These are phyloP conservation scores for Liodrosophila aerea DNA, from an alignment of 2,888 invertebrate genomes.

Conservation along the genomic window DNA sequence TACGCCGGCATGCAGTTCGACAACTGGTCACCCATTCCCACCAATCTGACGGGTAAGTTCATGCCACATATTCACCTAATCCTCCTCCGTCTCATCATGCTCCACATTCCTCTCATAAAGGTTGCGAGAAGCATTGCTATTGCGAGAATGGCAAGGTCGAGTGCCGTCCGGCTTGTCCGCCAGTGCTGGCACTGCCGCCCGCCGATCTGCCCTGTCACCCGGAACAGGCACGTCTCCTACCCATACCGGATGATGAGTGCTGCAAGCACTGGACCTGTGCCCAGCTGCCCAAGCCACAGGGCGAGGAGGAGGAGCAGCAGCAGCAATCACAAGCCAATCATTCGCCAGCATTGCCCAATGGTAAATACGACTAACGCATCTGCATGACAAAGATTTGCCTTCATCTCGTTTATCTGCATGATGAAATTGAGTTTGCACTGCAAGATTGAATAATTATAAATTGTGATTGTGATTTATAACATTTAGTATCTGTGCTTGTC, in stretches of 20 bases:
- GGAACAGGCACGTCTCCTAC: conserved; percentile 86
- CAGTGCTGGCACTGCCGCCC: conserved; percentile 90
- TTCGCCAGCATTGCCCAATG: conserved; percentile 43
- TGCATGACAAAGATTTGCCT: neutral
- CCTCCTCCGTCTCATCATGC: neutral
- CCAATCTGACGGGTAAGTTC: conserved; percentile 85
- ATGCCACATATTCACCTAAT: neutral
- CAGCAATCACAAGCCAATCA: conserved; percentile 12
- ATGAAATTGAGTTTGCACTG: neutral
- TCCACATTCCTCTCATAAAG: conserved; percentile 72
- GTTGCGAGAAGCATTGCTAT: conserved; percentile 93
- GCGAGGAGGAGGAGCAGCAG: conserved; percentile 20
- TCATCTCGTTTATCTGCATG: conserved; percentile 35
- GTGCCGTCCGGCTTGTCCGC: conserved; percentile 91
- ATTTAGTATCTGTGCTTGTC: neutral
- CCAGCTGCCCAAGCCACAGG: conserved; percentile 77
- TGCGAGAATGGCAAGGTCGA: conserved; percentile 94
- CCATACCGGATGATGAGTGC: conserved; percentile 90
- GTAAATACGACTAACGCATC: conserved; percentile 65
- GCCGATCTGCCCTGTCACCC: conserved; percentile 88
- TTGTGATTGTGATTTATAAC: no score
- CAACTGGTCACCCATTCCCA: conserved; percentile 93
- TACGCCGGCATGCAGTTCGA: conserved; percentile 86
- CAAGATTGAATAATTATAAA: no score
- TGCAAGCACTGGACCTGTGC: conserved; percentile 90